A percentile compares a stretch with the other conserved stretches of the same genome.
phyloP scores from a whole-genome alignment of 1,140 invertebrate genomes.

The Drosophila lacteicornis region DNA sequence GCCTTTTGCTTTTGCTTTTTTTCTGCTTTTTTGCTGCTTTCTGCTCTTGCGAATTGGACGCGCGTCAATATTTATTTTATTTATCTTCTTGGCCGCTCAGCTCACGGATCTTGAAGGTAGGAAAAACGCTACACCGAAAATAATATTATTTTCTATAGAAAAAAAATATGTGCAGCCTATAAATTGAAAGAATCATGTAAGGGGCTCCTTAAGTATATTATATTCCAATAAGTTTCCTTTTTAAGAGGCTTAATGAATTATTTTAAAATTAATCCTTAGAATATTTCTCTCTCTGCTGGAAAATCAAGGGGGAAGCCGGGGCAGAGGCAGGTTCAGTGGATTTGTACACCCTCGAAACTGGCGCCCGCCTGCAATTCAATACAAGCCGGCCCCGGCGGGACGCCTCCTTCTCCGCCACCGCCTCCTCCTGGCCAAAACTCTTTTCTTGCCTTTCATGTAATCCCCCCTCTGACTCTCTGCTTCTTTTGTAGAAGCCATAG shows the following conservation, averaged over 20 bases:
- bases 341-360: conserved; percentile 34
- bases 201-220: too few relatives aligned
- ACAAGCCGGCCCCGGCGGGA: conserved; percentile 19
- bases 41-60: conserved; percentile 48
- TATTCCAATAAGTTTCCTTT: background rate
- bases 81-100: conserved; percentile 28
- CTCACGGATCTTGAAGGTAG: conserved; percentile 15
- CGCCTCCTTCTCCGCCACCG: background rate
- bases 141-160: background rate
- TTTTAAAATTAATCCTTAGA: too few relatives aligned
- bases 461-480: background rate
- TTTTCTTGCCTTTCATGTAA: conserved; percentile 4
- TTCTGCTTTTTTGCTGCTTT: conserved; percentile 5
- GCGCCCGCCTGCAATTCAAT: conserved; percentile 70
- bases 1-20: background rate
- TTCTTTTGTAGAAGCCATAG: conserved; percentile 62
- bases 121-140: conserved; percentile 4
- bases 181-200: too few relatives aligned
- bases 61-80: conserved; percentile 56
- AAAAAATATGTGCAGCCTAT: too few relatives aligned
- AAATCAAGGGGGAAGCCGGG: too few relatives aligned
- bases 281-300: background rate
- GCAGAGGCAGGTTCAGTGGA: too few relatives aligned
- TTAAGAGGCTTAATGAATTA: too few relatives aligned
- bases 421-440: conserved; percentile 2